Conservation (phyloP, 2,888 invertebrate genomes). For the Leptopilina drosophilae region DNA sequence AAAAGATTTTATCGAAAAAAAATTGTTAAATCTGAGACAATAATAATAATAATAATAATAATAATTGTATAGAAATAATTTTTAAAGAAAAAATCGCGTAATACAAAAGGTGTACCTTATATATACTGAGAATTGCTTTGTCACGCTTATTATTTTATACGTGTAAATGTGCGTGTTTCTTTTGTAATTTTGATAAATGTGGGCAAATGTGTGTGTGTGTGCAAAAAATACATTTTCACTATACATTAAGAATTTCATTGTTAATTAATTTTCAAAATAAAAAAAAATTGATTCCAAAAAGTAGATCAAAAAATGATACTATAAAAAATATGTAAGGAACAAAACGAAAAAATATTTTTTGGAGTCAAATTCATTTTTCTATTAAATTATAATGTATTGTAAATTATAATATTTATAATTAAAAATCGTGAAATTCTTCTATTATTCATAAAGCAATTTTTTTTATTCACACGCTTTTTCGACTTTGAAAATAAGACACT, state of each 20-base stretch:
- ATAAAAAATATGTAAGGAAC: too few relatives aligned
- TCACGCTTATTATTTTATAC: slow-evolving; percentile 16
- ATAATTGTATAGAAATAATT: neutral
- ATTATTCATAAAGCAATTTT: too few relatives aligned
- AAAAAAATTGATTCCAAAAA: too few relatives aligned
- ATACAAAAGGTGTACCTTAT: slow-evolving; percentile 48
- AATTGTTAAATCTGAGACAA: neutral
- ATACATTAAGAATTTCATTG: too few relatives aligned
- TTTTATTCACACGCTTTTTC: too few relatives aligned
- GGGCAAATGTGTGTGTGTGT: neutral
- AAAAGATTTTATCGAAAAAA: neutral
- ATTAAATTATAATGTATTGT: neutral
- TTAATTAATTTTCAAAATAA: too few relatives aligned
- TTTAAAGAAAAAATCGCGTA: slow-evolving; percentile 20
- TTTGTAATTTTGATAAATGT: slow-evolving; percentile 5
- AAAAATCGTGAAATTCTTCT: neutral
- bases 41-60: neutral
- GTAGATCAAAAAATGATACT: too few relatives aligned
- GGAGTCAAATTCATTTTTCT: too few relatives aligned
- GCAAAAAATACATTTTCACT: slow-evolving; percentile 4
- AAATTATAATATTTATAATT: neutral
- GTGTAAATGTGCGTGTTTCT: slow-evolving; percentile 5
- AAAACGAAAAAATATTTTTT: too few relatives aligned
- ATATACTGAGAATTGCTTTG: slow-evolving; percentile 42
- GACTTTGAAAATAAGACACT: too few relatives aligned